These are phyloP conservation scores for Brachionus plicatilis DNA, from an alignment of 1,140 invertebrate species.

Conservation along the genomic window DNA sequence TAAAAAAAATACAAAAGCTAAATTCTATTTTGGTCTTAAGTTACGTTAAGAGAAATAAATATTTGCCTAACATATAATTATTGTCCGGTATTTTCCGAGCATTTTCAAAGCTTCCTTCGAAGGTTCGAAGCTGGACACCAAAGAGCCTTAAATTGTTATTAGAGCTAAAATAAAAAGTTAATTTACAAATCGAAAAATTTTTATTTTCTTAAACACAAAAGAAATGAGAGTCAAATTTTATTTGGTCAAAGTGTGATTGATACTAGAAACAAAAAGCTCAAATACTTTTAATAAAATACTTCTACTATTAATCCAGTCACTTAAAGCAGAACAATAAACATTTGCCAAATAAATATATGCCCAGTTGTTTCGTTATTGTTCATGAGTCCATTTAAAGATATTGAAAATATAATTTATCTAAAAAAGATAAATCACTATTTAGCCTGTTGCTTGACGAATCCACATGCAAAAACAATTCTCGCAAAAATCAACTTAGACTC, in stretches of 20 bases:
- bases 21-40: background rate
- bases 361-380: background rate
- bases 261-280: background rate
- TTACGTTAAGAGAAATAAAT: background rate
- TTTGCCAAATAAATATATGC: background rate
- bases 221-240: background rate
- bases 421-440: background rate
- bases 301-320: background rate
- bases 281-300: background rate
- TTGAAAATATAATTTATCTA: background rate
- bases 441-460: background rate
- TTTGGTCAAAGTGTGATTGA: background rate
- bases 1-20: background rate
- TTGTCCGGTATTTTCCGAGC: background rate
- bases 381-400: background rate
- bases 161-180: background rate
- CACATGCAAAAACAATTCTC: background rate
- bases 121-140: background rate
- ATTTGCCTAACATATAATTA: background rate
- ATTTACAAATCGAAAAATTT: background rate
- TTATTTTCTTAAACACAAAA: background rate
- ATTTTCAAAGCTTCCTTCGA: background rate
- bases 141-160: background rate
- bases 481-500: background rate
- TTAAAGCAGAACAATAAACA: background rate